phyloP scores from a whole-genome alignment of 2,888 invertebrate genomes.

The Desoria tigrina region DNA sequence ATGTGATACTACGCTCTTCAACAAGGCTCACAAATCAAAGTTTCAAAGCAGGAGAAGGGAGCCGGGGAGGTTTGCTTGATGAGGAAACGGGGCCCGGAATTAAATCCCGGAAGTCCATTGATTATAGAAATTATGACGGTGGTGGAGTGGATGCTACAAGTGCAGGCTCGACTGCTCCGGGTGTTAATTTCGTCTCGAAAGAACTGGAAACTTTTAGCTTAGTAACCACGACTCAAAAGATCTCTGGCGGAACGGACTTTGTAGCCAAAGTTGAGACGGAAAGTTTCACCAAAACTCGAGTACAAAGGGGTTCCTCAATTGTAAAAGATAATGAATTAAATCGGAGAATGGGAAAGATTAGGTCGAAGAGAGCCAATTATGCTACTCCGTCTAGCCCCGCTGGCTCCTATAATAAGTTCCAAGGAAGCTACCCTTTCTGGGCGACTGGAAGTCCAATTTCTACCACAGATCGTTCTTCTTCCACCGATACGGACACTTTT shows the following conservation, averaged over 20 bases:
- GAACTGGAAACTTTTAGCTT: too few relatives aligned
- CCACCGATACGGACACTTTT: neutral
- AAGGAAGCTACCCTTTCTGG: neutral
- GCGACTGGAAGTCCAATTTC: neutral
- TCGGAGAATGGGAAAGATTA: neutral
- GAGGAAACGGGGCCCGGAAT: too few relatives aligned
- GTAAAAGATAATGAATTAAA: too few relatives aligned
- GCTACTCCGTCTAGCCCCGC: neutral
- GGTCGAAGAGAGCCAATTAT: neutral
- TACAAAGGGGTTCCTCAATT: too few relatives aligned
- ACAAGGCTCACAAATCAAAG: constrained; percentile 15
- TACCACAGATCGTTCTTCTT: neutral
- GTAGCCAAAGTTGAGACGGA: too few relatives aligned
- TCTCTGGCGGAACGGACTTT: too few relatives aligned
- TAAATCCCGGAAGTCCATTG: neutral
- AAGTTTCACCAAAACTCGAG: too few relatives aligned
- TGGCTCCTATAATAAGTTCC: neutral
- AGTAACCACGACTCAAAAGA: too few relatives aligned
- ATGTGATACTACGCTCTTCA: constrained; percentile 3
- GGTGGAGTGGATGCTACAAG: too few relatives aligned
- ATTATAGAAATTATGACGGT: neutral
- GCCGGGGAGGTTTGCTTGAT: neutral
- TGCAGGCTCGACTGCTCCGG: too few relatives aligned
- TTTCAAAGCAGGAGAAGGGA: neutral
- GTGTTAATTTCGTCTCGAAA: too few relatives aligned